Percentiles rank a stretch among this genome's conserved stretches.
Evolutionary conservation across 37 sponge, comb jelly and placozoan genomes (phyloP).

Genomic region (Tethya wilhelma): DNA sequence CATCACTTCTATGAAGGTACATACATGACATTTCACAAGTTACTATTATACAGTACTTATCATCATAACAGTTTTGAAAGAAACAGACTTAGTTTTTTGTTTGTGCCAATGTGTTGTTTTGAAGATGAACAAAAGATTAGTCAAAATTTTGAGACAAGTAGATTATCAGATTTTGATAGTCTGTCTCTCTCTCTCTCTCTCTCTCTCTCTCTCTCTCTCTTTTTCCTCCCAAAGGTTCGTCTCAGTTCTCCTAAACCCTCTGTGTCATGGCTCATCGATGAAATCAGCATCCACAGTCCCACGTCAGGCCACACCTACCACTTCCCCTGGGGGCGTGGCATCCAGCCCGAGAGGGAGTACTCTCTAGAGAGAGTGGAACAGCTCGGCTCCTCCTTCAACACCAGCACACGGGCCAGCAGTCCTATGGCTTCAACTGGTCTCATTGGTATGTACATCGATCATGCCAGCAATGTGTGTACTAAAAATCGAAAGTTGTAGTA

Average conservation of each 20-base stretch:
- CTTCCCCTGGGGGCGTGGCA: slow-evolving; percentile 31
- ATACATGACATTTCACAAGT: no score
- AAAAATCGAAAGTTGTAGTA: no score
- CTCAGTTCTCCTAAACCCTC: not conserved
- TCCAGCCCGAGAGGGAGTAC: not conserved
- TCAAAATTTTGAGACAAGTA: no score
- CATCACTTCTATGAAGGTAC: slow-evolving; percentile 21
- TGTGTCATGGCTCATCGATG: slow-evolving; percentile 1
- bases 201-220: slow-evolving; percentile 4
- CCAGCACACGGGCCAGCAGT: slow-evolving; percentile 14
- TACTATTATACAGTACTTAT: no score
- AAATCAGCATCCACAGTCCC: slow-evolving; percentile 17
- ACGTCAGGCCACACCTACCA: slow-evolving; percentile 20
- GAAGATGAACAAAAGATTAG: no score
- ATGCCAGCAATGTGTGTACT: no score
- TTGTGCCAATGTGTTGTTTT: no score
- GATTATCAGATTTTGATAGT: no score
- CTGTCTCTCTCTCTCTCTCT: slow-evolving; percentile 1
- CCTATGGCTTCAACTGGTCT: not conserved
- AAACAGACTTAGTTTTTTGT: no score
- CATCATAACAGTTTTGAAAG: no score
- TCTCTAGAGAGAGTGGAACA: not conserved
- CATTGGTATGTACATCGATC: no score
- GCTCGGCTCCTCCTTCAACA: slow-evolving; percentile 16
- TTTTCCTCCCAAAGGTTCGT: not conserved